Evolutionary conservation across 2,888 invertebrate species (phyloP), one percentile per base, ranked within the genome.

Genomic region (Lobophora halterata): DNA sequence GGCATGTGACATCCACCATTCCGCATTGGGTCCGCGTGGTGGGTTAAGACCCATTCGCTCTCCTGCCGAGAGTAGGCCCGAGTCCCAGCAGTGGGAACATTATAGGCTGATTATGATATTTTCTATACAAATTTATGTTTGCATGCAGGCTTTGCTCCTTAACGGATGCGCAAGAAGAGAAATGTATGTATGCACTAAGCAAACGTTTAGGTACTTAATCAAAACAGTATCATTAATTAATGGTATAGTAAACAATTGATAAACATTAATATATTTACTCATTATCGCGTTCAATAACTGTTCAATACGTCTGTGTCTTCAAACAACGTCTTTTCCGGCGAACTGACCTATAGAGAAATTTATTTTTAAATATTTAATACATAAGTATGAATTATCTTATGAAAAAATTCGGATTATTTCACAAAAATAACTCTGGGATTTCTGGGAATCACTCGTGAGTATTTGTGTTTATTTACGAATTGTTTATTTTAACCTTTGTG

Each of bases 211-310:
- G 19, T 42, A 1, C 17, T n/a, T n/a, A n/a, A n/a, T n/a, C n/a
- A n/a, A n/a, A n/a, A n/a, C n/a, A n/a, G n/a, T 1, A 6, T n/a
- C 11, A 24, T 41, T 41, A 28, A 40, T 37, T 45, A 43, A 24
- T 32, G 14, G 21, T 7, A 30, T 30, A 33, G 38, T 39, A 38
- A 52, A 45, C 32, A 41, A 29, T 32, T 14, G 40, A 48, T 44
- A 46, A 27, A 26, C 24, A n/a, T 27, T 9, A 39, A 28, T 38
- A 42, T 49, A 44, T 52, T 48, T 46, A 40, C 39, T 6, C 44
- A 42, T 45, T 10, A 5, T 21, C 7, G 33, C 24, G 29, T 16
- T 30, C 33, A 29, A 25, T 43, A n/a, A 20, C 32, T 8, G 5
- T 12, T 3, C 19, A 11, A 36, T 35, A 23, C 6, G 5, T 17